These are phyloP conservation scores for Aphidius gifuensis DNA, from an alignment of 1,140 invertebrate species.

Conservation along the genomic window DNA sequence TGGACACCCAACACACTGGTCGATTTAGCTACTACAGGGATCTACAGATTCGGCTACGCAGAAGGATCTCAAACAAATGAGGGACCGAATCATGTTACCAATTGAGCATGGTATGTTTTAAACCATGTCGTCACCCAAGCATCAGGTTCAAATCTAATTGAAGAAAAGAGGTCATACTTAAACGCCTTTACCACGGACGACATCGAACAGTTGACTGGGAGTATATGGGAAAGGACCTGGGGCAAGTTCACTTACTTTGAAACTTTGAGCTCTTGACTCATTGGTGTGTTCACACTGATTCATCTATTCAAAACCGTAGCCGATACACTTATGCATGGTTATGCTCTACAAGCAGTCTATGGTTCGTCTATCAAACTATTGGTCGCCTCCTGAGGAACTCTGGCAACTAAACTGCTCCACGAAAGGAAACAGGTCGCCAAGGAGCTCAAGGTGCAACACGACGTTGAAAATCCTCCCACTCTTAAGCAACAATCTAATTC, in stretches of 20 bases:
- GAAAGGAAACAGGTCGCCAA: too few relatives aligned
- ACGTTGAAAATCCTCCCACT: too few relatives aligned
- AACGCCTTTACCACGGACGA: constrained; percentile 6
- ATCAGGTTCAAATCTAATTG: not conserved
- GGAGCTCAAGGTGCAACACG: too few relatives aligned
- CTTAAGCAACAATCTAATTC: too few relatives aligned
- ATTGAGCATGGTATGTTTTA: not conserved
- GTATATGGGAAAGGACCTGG: constrained; percentile 24
- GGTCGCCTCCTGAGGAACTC: constrained; percentile 16
- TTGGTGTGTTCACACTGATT: constrained; percentile 19
- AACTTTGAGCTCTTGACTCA: constrained; percentile 21
- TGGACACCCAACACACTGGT: not conserved
- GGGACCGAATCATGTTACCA: not conserved
- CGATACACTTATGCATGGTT: constrained; percentile 21
- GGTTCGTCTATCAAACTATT: constrained; percentile 25
- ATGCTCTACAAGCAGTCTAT: constrained; percentile 20
- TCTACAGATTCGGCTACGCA: constrained; percentile 17
- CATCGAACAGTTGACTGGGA: constrained; percentile 2
- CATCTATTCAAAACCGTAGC: constrained; percentile 18
- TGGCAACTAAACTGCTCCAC: too few relatives aligned
- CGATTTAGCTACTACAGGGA: constrained; percentile 16
- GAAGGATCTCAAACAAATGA: not conserved
- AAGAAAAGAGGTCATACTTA: not conserved
- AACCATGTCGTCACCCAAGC: not conserved
- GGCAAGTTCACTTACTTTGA: constrained; percentile 17